A percentile compares a stretch with the other conserved stretches of the same genome.
phyloP scores from a whole-genome alignment of 2,797 vertebrate genomes.

The Chaetophractus vellerosus region DNA sequence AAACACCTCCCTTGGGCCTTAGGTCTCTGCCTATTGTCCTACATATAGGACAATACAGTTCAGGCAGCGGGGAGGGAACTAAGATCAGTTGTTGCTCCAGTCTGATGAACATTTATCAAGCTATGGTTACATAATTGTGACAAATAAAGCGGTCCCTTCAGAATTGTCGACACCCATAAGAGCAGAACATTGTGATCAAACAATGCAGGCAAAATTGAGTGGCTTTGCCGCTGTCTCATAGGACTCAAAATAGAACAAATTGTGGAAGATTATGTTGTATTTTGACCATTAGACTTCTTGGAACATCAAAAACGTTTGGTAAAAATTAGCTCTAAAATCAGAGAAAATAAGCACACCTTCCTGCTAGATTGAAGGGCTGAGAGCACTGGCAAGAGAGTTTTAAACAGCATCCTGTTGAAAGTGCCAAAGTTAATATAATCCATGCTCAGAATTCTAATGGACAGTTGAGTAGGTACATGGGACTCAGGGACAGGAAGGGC shows the following conservation, averaged over 20 bases:
- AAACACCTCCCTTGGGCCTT: background rate
- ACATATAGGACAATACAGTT: background rate
- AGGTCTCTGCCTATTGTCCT: background rate
- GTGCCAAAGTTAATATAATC: background rate
- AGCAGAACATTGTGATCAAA: background rate
- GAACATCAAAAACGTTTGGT: background rate
- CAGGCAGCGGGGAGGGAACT: background rate
- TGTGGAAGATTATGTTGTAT: background rate
- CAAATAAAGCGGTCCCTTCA: background rate
- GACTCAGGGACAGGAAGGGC: background rate
- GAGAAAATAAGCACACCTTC: background rate
- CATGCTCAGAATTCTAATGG: background rate
- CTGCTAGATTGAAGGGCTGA: background rate
- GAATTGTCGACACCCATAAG: background rate
- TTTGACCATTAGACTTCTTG: conserved; percentile 2
- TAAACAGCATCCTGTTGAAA: background rate
- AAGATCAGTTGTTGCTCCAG: background rate
- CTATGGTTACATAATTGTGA: background rate
- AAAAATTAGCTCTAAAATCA: conserved; percentile 48
- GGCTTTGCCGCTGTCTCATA: background rate
- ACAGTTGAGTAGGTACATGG: background rate
- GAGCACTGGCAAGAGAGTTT: background rate
- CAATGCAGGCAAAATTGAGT: background rate
- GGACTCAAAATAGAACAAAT: background rate
- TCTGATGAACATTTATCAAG: background rate